Conservation (phyloP, 2,113 vertebrate species). For the Phoenicopterus ruber region DNA sequence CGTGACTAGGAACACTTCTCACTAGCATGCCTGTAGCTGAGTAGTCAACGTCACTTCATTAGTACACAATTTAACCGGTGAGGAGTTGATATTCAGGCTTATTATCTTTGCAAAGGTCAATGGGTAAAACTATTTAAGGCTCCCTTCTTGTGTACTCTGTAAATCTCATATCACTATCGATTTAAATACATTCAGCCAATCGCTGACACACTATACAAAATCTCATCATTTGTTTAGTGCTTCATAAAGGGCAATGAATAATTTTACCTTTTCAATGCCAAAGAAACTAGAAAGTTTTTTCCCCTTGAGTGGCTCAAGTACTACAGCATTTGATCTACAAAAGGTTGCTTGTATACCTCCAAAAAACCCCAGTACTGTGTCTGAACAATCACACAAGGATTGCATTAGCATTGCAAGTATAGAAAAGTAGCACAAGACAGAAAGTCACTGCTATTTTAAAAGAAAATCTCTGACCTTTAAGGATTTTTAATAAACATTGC, state of each 20-base stretch:
- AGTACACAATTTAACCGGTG: not conserved
- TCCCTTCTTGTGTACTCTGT: conserved; percentile 24
- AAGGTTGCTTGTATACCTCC: conserved; percentile 17
- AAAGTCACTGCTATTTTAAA: not conserved
- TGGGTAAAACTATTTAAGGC: conserved; percentile 3
- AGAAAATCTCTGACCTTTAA: conserved; percentile 16
- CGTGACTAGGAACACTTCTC: not conserved
- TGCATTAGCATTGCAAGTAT: not conserved
- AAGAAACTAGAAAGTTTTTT: conserved; percentile 18
- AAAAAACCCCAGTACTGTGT: not conserved
- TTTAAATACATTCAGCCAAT: conserved; percentile 58
- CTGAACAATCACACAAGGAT: not conserved
- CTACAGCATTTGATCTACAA: conserved; percentile 17
- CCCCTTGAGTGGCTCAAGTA: conserved; percentile 21
- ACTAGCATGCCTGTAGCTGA: not conserved
- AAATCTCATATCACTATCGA: not conserved
- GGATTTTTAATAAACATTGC: not conserved
- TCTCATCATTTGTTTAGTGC: conserved; percentile 5
- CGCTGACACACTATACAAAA: not conserved
- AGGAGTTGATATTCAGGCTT: not conserved
- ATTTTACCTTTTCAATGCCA: conserved; percentile 31
- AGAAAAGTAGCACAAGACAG: not conserved
- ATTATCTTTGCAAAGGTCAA: conserved; percentile 37
- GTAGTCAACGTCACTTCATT: not conserved
- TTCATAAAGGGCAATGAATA: conserved; percentile 52